Percentiles rank a stretch among this genome's conserved stretches.
Evolutionary conservation across 2,797 vertebrate species (phyloP).

Genomic region (Pteronotus mesoamericanus): DNA sequence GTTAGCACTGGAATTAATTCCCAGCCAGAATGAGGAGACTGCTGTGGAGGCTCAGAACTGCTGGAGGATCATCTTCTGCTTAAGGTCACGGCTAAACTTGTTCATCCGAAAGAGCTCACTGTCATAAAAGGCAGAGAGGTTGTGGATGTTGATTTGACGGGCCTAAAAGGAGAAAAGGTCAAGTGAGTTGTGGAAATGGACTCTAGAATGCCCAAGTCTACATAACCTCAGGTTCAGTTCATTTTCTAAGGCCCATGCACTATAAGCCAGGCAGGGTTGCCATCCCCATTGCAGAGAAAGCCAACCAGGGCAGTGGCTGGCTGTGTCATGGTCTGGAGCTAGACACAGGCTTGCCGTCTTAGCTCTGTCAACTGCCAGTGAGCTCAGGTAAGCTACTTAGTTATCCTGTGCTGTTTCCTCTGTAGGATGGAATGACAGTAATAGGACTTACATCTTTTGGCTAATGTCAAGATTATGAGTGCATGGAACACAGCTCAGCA

Average conservation of each 20-base stretch:
- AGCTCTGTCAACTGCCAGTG: not conserved
- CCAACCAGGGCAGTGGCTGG: not conserved
- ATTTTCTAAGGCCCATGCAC: not conserved
- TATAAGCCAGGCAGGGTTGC: not conserved
- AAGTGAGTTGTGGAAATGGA: not conserved
- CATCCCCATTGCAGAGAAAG: not conserved
- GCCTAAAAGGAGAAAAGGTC: constrained; percentile 81
- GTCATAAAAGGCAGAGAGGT: constrained; percentile 92
- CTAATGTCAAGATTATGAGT: not conserved
- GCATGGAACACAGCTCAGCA: not conserved
- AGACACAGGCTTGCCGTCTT: not conserved
- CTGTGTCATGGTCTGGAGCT: not conserved
- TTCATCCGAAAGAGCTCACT: constrained; percentile 93
- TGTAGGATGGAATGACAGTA: not conserved
- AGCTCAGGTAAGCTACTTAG: not conserved
- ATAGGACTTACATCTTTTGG: not conserved
- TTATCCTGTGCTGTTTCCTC: not conserved
- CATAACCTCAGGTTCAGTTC: too few relatives aligned
- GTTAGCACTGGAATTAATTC: not conserved
- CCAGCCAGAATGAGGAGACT: too few relatives aligned
- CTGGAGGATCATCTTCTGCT: constrained; percentile 94
- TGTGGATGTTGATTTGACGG: constrained; percentile 97
- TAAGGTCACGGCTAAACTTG: constrained; percentile 91
- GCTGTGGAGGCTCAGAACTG: constrained; percentile 85
- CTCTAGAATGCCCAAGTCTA: not conserved